phyloP scores from a whole-genome alignment of 1,140 invertebrate species.

The Sipha flava region DNA sequence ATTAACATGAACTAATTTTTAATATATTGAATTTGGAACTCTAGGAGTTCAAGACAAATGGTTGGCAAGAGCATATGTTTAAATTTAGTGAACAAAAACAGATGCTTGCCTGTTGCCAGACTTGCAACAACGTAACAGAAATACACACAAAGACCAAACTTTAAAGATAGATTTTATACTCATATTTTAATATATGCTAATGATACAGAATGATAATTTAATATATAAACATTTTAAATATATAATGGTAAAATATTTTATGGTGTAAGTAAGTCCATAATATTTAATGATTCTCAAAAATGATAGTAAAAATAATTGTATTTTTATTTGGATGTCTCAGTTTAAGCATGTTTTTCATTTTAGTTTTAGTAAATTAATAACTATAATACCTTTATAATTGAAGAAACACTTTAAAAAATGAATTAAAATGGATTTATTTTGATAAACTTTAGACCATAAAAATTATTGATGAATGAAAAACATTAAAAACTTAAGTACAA shows the following conservation, averaged over 20 bases:
- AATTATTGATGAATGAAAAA: neutral
- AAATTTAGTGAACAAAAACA: constrained; percentile 30
- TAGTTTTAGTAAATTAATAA: no score
- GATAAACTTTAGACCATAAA: no score
- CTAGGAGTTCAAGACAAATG: neutral
- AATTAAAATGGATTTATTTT: no score
- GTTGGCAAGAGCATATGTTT: constrained; percentile 21
- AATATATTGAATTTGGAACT: constrained; percentile 3
- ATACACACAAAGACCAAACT: neutral
- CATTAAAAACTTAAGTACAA: neutral
- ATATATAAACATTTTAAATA: neutral
- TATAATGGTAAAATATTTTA: neutral
- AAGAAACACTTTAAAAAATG: no score
- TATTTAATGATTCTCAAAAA: no score
- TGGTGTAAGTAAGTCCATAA: no score
- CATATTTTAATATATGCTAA: neutral
- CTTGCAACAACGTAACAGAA: neutral
- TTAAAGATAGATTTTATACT: neutral
- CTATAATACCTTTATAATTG: no score
- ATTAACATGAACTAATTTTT: constrained; percentile 12
- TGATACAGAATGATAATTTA: neutral
- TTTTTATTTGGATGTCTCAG: no score
- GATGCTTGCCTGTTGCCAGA: constrained; percentile 23
- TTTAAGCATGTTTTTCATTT: no score
- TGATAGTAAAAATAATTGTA: no score